A percentile compares a stretch with the other conserved stretches of the same genome.
Evolutionary conservation across 2,797 vertebrate genomes (phyloP).

Genomic region (Limnodromus scolopaceus): DNA sequence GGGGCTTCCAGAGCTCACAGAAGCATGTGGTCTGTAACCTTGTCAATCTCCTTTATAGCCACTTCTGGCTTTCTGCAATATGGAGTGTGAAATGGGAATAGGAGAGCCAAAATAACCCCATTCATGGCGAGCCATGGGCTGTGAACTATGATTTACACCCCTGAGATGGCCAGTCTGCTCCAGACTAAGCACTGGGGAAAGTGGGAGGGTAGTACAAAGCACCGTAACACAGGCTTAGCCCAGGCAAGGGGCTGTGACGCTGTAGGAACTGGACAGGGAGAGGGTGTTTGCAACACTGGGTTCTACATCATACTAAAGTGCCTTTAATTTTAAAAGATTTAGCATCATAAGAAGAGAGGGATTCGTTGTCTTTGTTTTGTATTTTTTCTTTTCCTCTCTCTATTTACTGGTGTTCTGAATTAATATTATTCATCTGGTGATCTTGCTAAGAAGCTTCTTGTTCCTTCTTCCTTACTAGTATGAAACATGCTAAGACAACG

Average conservation of each 20-base stretch:
- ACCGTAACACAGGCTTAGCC: accelerated
- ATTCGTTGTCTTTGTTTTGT: neutral
- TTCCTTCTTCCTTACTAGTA: neutral
- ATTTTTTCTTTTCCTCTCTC: neutral
- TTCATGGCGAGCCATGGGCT: neutral
- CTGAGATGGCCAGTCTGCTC: neutral
- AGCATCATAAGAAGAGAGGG: neutral
- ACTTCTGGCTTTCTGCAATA: neutral
- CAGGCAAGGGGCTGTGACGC: neutral
- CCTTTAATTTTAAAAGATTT: neutral
- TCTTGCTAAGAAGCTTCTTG: neutral
- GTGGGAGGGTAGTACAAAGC: neutral
- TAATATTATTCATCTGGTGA: neutral
- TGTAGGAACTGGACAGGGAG: neutral
- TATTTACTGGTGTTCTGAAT: neutral
- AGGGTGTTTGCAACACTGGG: neutral
- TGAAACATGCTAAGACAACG: neutral
- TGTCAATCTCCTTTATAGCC: neutral
- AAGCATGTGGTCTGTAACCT: neutral
- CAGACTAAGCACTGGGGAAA: neutral
- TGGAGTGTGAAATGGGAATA: neutral
- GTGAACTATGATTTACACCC: neutral
- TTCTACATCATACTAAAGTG: neutral
- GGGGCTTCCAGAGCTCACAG: neutral
- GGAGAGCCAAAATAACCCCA: neutral